Evolutionary conservation across 2,113 vertebrate genomes (phyloP).

Genomic region (Nothoprocta pentlandii): DNA sequence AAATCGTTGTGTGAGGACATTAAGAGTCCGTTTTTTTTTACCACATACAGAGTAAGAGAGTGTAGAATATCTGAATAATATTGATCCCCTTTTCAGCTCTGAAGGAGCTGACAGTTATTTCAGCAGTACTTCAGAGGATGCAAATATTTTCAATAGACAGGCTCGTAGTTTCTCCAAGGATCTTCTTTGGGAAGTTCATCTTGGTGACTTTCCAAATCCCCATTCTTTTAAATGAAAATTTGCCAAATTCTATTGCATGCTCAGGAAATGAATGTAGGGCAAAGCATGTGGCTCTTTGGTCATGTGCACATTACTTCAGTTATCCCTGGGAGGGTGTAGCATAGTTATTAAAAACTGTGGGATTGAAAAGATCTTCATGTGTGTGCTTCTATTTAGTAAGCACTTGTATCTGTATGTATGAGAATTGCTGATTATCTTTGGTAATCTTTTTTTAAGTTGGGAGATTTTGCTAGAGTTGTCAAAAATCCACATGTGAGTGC

Average conservation of each 20-base stretch:
- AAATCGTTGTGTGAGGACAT: not conserved
- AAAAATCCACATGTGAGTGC: not conserved
- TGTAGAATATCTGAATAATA: slow-evolving; percentile 61
- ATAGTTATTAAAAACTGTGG: not conserved
- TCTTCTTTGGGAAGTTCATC: slow-evolving; percentile 63
- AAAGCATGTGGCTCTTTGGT: slow-evolving; percentile 56
- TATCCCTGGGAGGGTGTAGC: slow-evolving; percentile 43
- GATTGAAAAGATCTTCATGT: not conserved
- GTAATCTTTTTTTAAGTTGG: not conserved
- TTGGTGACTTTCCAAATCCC: slow-evolving; percentile 69
- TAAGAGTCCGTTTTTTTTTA: not conserved
- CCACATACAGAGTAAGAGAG: slow-evolving; percentile 40
- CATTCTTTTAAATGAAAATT: slow-evolving; percentile 59
- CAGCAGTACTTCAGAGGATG: slow-evolving; percentile 66
- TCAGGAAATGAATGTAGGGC: slow-evolving; percentile 53
- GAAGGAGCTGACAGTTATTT: slow-evolving; percentile 69
- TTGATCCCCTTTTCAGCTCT: slow-evolving; percentile 58
- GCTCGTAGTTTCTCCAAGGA: slow-evolving; percentile 69
- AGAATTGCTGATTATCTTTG: not conserved
- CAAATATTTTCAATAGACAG: slow-evolving; percentile 71
- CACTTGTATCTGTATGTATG: not conserved
- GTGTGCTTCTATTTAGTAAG: not conserved
- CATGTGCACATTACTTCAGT: slow-evolving; percentile 65
- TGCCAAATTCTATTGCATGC: slow-evolving; percentile 56
- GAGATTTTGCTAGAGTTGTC: slow-evolving; percentile 24